Conservation (phyloP, 2,888 invertebrate genomes). For the Mesochorus sp. region DNA sequence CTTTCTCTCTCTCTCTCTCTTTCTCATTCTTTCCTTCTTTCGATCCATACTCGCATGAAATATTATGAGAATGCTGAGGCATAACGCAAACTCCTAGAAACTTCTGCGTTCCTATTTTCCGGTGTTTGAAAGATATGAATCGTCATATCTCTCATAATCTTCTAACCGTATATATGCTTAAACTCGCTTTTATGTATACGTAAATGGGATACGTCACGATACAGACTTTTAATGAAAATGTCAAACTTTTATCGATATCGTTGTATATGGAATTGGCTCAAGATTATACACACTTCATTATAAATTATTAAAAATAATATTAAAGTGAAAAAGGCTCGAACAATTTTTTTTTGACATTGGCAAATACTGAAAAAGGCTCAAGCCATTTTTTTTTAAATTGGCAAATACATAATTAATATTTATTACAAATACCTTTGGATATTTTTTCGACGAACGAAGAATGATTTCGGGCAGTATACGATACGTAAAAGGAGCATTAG, state of each 20-base stretch:
- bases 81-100: slow-evolving; percentile 71
- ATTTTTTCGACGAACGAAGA: too few species aligned
- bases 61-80: slow-evolving; percentile 67
- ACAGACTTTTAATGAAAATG: background rate
- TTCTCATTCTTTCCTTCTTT: background rate
- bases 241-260: background rate
- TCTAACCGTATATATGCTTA: background rate
- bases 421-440: too few species aligned
- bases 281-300: background rate
- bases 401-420: too few species aligned
- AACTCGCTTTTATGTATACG: background rate
- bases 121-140: slow-evolving; percentile 78
- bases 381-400: too few species aligned
- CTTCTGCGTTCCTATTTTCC: slow-evolving; percentile 76
- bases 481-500: too few species aligned
- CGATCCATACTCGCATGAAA: slow-evolving; percentile 65
- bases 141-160: slow-evolving; percentile 66
- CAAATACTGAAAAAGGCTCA: too few species aligned
- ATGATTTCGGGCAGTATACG: too few species aligned
- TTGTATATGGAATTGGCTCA: background rate
- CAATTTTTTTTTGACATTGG: background rate
- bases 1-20: slow-evolving; percentile 22
- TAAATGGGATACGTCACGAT: background rate
- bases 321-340: background rate
- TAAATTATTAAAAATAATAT: background rate